Base-by-base conservation (phyloP, 2,113 vertebrate species). In the Triplophysa dalaica region DNA sequence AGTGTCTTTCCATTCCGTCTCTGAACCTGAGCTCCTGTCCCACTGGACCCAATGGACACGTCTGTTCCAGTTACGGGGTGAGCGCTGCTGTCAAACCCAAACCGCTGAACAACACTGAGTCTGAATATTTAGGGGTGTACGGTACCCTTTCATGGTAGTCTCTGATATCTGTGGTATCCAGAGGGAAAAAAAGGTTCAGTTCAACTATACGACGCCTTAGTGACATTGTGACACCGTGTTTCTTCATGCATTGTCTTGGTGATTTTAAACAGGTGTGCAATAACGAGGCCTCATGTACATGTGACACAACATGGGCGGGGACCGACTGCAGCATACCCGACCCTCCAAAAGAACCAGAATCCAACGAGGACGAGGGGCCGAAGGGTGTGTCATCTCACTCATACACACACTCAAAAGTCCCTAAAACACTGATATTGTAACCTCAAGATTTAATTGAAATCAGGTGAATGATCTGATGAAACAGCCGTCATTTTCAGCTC, bases 241-340 rank as follows among this genome's bases (percentile, higher is more conserved):
- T 65, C 9, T 67, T 5, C 43, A 21, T 58, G 52, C 7, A 29
- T 50, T 64, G 29, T 63, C 29, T 76, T 52, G 33, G 56, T 3
- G 4, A 45, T 75, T 75, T 10, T n/a, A 5, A 24, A 19, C 87
- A 99, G 98, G 93, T 98, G 77, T 99, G 98, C 88, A 99, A 96
- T 91, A 98, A 98, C 64, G 97, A 99, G 92, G 98, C 94, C 63
- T 94, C 96, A n/a, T 99, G 98, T 89, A 96, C 98, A 85, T 99
- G 98, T 86, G 93, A 96, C 86, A 89, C 88, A 77, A 97, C 95
- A 69, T 99, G 97, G 98, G 98, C 97, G 8, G 98, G 98, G 38
- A 99, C 96, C 63, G 98, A 99, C 91, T 99, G 98, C 92, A 99
- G 97, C 88, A 98, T 99, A 89, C 92, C 95, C 50, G 96, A 99